Evolutionary conservation across 2,113 vertebrate genomes (phyloP).

Genomic region (Callipepla squamata): DNA sequence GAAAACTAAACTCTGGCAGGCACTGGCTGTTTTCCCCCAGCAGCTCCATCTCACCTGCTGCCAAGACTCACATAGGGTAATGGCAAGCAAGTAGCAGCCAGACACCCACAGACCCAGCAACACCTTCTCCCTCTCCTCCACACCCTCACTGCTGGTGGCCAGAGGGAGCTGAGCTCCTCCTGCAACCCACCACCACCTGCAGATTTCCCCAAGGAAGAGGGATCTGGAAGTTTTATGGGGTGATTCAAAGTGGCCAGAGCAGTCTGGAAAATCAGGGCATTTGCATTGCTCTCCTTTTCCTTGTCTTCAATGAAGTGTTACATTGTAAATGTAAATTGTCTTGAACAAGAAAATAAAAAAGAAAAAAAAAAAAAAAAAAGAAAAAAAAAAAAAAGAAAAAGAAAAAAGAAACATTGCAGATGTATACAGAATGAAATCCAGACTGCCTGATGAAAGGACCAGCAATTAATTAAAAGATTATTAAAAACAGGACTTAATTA

Average conservation of each 20-base stretch:
- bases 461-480: background rate
- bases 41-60: background rate
- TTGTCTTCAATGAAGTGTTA: background rate
- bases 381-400: background rate
- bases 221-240: slow-evolving; percentile 40
- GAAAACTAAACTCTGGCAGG: background rate
- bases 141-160: background rate
- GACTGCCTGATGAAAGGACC: background rate
- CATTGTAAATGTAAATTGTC: background rate
- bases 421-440: background rate
- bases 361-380: background rate
- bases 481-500: background rate
- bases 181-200: background rate
- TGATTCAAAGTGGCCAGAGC: background rate
- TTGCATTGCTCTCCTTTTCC: background rate
- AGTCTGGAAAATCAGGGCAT: background rate
- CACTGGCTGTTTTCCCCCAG: background rate
- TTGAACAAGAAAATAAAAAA: background rate
- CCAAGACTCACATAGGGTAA: background rate
- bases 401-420: background rate
- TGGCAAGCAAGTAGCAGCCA: background rate
- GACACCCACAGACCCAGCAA: background rate
- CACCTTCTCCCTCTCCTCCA: background rate
- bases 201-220: background rate
- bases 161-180: background rate